A percentile compares a stretch with the other conserved stretches of the same genome.
phyloP scores from a whole-genome alignment of 1,140 invertebrate genomes.

The Akabosia matsudoensis region DNA sequence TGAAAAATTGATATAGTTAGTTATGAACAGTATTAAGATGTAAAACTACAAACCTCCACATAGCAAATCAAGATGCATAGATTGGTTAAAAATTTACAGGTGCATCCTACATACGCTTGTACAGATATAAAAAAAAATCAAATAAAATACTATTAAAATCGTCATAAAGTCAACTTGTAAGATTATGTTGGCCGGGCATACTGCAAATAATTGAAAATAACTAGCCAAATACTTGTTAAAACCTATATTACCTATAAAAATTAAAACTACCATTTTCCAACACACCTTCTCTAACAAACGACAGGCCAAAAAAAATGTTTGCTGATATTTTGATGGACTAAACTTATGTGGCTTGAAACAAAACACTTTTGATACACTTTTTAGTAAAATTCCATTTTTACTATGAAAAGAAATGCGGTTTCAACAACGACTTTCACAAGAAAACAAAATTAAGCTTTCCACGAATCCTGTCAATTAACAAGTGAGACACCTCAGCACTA shows the following conservation, averaged over 20 bases:
- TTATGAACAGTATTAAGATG: constrained; percentile 6
- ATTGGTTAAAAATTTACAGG: neutral
- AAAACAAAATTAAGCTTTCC: neutral
- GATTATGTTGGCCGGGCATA: constrained; percentile 12
- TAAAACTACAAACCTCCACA: neutral
- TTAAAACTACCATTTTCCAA: neutral
- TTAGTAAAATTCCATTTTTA: neutral
- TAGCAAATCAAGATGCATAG: neutral
- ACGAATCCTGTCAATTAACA: neutral
- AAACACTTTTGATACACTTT: neutral
- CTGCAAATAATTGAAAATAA: constrained; percentile 1
- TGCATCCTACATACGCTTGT: constrained; percentile 22
- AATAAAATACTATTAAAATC: too few relatives aligned
- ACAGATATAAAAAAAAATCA: neutral
- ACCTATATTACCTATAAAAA: neutral
- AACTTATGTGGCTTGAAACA: constrained; percentile 9
- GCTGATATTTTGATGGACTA: constrained; percentile 11
- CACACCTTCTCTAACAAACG: neutral
- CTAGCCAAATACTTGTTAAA: neutral
- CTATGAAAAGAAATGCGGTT: neutral
- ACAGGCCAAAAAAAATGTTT: constrained; percentile 9
- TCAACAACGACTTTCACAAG: neutral
- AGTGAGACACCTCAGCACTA: neutral
- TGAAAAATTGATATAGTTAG: too few relatives aligned
- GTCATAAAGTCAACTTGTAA: too few relatives aligned